Percentiles rank a stretch among this genome's conserved stretches.
Evolutionary conservation across 2,113 vertebrate genomes (phyloP).

Genomic region (Bettongia penicillata): DNA sequence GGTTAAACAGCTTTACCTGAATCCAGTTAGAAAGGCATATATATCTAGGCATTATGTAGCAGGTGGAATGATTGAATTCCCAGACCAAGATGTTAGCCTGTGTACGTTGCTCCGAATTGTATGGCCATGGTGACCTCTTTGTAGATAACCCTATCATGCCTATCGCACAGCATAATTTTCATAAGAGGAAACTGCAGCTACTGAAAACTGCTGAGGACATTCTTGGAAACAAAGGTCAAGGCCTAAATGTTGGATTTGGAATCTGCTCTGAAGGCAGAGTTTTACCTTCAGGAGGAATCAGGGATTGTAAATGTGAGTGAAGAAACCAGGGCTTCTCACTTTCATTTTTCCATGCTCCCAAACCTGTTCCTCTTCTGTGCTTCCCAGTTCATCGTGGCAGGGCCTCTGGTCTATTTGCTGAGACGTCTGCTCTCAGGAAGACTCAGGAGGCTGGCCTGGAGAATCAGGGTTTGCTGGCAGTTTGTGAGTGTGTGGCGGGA

Average conservation of each 20-base stretch:
- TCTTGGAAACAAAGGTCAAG: not conserved
- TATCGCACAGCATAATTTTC: not conserved
- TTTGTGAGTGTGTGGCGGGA: not conserved
- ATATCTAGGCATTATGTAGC: not conserved
- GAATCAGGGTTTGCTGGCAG: constrained; percentile 28
- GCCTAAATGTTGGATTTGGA: not conserved
- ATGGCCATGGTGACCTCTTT: not conserved
- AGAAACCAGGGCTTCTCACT: constrained; percentile 39
- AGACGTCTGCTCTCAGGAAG: constrained; percentile 37
- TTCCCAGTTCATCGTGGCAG: not conserved
- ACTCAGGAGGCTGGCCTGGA: constrained; percentile 25
- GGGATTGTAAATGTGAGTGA: not conserved
- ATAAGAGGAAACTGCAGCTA: not conserved
- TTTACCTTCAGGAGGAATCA: not conserved
- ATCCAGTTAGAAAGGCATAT: not conserved
- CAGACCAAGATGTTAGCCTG: not conserved
- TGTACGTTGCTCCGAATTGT: not conserved
- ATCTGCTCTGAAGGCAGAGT: not conserved
- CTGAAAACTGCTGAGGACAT: not conserved
- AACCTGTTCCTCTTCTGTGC: constrained; percentile 32
- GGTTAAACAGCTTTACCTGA: not conserved
- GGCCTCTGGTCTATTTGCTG: constrained; percentile 49
- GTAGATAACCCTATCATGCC: not conserved
- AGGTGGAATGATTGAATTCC: not conserved
- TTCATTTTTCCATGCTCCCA: constrained; percentile 51